Base-by-base conservation (phyloP, 2,888 invertebrate genomes). In the Mythimna loreyi region DNA sequence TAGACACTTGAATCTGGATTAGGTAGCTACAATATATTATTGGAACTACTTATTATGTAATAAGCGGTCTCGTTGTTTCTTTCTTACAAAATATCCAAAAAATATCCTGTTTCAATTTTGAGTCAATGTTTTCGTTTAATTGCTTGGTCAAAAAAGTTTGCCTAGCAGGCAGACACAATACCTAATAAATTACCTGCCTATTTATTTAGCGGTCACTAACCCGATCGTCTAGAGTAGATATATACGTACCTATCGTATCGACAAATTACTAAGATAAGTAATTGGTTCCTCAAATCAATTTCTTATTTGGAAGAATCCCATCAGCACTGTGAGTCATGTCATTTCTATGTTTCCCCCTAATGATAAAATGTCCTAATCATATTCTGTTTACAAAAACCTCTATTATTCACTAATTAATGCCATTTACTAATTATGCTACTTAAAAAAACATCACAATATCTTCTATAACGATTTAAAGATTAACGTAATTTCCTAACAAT, bases 21-120 rank as follows among this genome's bases (percentile, higher is more conserved):
- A n/a, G n/a, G n/a, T n/a, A n/a, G n/a, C n/a, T n/a, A 56, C 72
- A 64, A 64, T 64, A 64, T 36, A 1, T 55, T 21, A 47, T 55
- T 47, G 47, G 19, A 55, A 25, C 1, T 2, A 36, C n/a, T n/a
- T n/a, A n/a, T 55, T 55, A 55, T 55, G 55, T 36, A 36, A 40
- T 28, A 64, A 64, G 13, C 25, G n/a, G 13, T 19, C 21, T 47
- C 71, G 52, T 45, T n/a, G 52, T 45, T n/a, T 21, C 2, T 28
- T 61, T 45, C 16, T 53, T 71, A 36, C 36, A 36, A 60, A 43
- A 52, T 36, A 52, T 52, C 2, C 9, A 23, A 59, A 13, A 19
- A 3, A 6, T 58, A 21, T n/a, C 13, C 30, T 58, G 11, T 19
- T 9, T 16, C 6, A 40, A 58, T 23, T 33, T 33, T 33, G 9